Evolutionary conservation across 2,888 invertebrate species (phyloP).

Genomic region (Synanthedon vespiformis): DNA sequence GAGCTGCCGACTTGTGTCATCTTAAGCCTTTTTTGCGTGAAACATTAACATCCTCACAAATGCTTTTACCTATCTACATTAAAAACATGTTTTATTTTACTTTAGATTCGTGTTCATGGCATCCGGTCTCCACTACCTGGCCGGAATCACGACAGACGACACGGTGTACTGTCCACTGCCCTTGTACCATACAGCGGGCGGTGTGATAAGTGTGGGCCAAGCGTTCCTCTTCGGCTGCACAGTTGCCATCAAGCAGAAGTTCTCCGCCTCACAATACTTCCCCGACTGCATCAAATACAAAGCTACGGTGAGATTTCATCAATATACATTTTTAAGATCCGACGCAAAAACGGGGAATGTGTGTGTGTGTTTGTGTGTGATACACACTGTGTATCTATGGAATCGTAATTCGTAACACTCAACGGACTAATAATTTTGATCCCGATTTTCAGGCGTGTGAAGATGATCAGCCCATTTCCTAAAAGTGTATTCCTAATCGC

Average conservation of each 20-base stretch:
- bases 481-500: too few species aligned
- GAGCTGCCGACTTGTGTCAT: too few species aligned
- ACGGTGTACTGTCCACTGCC: constrained; percentile 91
- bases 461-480: too few species aligned
- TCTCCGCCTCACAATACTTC: constrained; percentile 95
- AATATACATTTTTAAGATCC: too few species aligned
- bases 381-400: too few species aligned
- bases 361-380: too few species aligned
- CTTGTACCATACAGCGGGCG: constrained; percentile 97
- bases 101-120: constrained; percentile 82
- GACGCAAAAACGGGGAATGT: not conserved
- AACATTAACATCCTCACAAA: too few species aligned
- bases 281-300: constrained; percentile 91
- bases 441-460: too few species aligned
- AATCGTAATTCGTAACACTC: too few species aligned
- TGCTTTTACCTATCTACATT: not conserved
- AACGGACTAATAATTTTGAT: too few species aligned
- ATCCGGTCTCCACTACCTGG: constrained; percentile 76
- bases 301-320: constrained; percentile 83
- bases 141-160: constrained; percentile 76
- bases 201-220: constrained; percentile 87
- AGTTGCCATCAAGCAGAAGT: constrained; percentile 87
- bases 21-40: too few species aligned
- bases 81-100: constrained; percentile 2
- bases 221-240: constrained; percentile 84